Evolutionary conservation across 2,113 vertebrate genomes (phyloP), one percentile per base, ranked within the genome.

Genomic region (Nerophis ophidion): DNA sequence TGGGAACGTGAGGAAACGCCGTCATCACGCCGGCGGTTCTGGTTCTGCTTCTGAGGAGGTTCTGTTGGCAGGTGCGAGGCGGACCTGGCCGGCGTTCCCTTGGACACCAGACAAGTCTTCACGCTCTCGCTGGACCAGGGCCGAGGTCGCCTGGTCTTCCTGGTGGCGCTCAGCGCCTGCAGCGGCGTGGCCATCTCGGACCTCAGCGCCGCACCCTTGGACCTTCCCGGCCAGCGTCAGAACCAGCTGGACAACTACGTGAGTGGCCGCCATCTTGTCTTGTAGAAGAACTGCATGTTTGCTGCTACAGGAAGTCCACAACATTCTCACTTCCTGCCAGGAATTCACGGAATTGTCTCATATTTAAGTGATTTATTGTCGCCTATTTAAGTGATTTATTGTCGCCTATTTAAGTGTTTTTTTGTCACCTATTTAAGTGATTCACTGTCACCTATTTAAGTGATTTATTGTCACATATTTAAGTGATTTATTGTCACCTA

Each of bases 151-250:
- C 66, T 99, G 60, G 81, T 94, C 6, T 80, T 93, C 84, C 66
- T 95, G 52, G 44, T 98, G 33, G 90, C 81, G 0, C 78, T 93
- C 12, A 84, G 74, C 0, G 75, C 89, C 0, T 95, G 93, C 62
- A 71, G 81, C 0, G 92, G 93, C 0, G 93, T 95, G 55, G 95
- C 93, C 4, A 84, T 98, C 74, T 92, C 91, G 0, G 95, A 98
- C 78, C 81, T 98, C 12, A 89, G 88, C 2, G 85, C 91, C 9
- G 92, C 93, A n/a, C 95, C 93, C 1, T 88, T 98, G 34, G 91
- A 87, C 44, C 93, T 96, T 47, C 80, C 89, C n/a, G 52, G 2
- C 0, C 92, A 95, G 59, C 79, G 84, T 52, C 82, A 90, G 7
- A 90, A 89, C 79, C 90, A 94, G 58, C 61, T 80, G 53, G 83